Conservation (phyloP, 2,113 vertebrate species). For the Conger conger region DNA sequence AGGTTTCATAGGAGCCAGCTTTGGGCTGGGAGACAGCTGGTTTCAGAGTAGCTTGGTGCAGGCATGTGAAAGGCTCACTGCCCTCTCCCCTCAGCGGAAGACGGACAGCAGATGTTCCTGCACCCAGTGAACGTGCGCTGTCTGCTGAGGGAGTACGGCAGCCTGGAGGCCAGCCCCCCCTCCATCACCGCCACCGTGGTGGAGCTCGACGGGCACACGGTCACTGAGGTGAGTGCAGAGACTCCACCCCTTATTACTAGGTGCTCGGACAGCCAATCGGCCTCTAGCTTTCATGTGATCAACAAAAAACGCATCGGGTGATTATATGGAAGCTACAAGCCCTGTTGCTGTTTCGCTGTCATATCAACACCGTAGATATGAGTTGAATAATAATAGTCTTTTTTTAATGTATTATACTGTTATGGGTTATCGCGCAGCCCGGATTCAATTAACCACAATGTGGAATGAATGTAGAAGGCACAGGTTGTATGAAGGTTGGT, state of each 20-base stretch:
- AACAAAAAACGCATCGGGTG: background rate
- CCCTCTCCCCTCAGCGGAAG: slow-evolving; percentile 75
- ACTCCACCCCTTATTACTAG: no score
- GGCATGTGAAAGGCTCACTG: background rate
- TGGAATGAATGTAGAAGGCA: no score
- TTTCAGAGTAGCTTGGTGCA: background rate
- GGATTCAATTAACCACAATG: no score
- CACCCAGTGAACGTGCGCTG: slow-evolving; percentile 95
- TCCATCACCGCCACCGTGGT: slow-evolving; percentile 89
- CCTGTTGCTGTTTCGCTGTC: background rate
- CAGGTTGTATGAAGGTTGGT: no score
- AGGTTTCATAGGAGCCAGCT: background rate
- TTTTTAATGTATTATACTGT: no score
- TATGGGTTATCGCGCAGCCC: no score
- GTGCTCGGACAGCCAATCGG: no score
- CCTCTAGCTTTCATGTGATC: background rate
- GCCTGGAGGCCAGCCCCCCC: slow-evolving; percentile 90
- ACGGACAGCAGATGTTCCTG: slow-evolving; percentile 97
- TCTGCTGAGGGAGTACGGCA: slow-evolving; percentile 88
- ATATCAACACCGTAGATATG: background rate
- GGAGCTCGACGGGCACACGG: slow-evolving; percentile 90
- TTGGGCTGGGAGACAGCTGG: background rate
- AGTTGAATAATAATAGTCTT: no score
- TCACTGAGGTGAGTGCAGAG: slow-evolving; percentile 82
- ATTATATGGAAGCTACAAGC: background rate